Base-by-base conservation (phyloP, 92 coral and sea anemone genomes). In the Montipora capitata region DNA sequence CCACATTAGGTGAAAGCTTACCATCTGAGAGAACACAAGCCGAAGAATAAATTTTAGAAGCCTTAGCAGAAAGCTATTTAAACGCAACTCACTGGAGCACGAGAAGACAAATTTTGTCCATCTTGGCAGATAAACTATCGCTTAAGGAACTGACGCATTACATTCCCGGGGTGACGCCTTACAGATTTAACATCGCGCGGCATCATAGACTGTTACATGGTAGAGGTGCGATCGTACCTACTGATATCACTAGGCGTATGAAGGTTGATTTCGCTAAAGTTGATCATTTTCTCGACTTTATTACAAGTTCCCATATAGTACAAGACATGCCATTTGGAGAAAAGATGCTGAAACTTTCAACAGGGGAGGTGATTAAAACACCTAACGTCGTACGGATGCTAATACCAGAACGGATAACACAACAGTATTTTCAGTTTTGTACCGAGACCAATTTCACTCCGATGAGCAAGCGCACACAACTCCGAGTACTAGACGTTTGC, bases 31-130 rank as follows among this genome's bases (percentile, higher is more conserved):
- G 82, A 9, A 85, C 65, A 62, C 81, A 85, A 44, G 66, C 61
- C 10, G 68, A 75, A 52, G 52, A 16, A 45, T 83, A 85, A 77
- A 57, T 84, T 6, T 67, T 80, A 11, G 13, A 80, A 65, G 85
- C 74, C 16, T 67, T 80, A n/a, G 85, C 85, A 18, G 85, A 80
- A 67, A 80, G 85, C 40, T 80, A 80, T 10, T 62, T 64, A 18
- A 80, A 80, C 9, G 85, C 75, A 7, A 80, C 62, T n/a, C 73
- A 62, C 64, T 80, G 85, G 85, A 80, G 85, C 74, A 80, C 85
- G 15, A 71, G 81, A 71, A 72, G 79, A 83, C 80, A 72, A 73
- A 58, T 58, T 7, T 83, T 57, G 20, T 83, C 81, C 18, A 64
- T 72, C n/a, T 13, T 65, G 78, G 62, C 78, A 45, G 88, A 72